These are phyloP conservation scores for Acanthurus leucopareius DNA, from an alignment of 2,797 vertebrate species.

Conservation along the genomic window DNA sequence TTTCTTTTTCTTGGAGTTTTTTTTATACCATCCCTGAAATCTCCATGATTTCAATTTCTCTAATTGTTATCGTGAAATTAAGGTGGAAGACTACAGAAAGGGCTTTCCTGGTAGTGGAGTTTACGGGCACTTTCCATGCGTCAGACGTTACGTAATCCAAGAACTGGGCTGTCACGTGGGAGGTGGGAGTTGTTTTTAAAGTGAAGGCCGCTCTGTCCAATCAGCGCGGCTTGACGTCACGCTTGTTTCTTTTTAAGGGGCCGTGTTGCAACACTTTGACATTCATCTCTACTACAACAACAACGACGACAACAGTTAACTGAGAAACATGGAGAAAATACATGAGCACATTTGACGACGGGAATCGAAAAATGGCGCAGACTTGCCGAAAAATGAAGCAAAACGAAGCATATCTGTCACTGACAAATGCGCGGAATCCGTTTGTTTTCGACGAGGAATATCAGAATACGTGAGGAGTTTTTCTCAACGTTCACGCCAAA, in stretches of 20 bases:
- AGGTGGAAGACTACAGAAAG: accelerated
- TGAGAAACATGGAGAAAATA: slow-evolving; percentile 70
- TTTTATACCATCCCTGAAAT: accelerated
- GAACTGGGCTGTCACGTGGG: not conserved
- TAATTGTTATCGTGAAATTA: not conserved
- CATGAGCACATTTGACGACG: slow-evolving; percentile 54
- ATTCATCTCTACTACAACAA: slow-evolving; percentile 49
- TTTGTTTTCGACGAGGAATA: slow-evolving; percentile 81
- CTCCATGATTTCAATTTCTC: accelerated
- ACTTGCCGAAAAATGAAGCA: slow-evolving; percentile 75
- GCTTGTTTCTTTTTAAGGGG: not conserved
- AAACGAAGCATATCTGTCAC: slow-evolving; percentile 49
- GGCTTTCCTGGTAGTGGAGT: slow-evolving; percentile 49
- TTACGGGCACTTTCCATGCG: slow-evolving; percentile 71
- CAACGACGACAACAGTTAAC: not conserved
- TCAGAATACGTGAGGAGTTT: slow-evolving; percentile 83
- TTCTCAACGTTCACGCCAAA: not conserved
- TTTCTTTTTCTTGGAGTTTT: not conserved
- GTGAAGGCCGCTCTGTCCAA: slow-evolving; percentile 46
- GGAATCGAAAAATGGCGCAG: slow-evolving; percentile 50
- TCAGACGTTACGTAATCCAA: slow-evolving; percentile 30
- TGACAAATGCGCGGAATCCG: slow-evolving; percentile 57
- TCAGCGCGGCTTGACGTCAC: slow-evolving; percentile 39
- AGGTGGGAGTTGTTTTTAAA: not conserved
- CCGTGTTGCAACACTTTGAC: slow-evolving; percentile 20